These are phyloP conservation scores for Brachionus paranguensis DNA, from an alignment of 1,140 invertebrate species.

Conservation along the genomic window DNA sequence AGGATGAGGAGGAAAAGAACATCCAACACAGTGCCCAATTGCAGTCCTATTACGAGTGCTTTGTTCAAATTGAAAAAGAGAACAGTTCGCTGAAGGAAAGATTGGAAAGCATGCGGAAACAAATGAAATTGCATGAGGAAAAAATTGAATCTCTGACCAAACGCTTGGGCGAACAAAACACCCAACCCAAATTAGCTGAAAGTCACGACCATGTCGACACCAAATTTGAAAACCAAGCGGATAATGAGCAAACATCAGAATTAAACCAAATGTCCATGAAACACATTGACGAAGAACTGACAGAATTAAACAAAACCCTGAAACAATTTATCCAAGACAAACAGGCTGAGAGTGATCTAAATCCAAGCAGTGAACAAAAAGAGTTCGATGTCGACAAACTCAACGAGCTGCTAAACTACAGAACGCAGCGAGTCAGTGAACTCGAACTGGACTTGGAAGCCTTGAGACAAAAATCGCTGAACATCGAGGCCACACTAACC, in stretches of 20 bases:
- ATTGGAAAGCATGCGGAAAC: not conserved
- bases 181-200: not conserved
- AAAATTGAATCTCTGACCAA: not conserved
- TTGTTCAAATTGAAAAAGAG: constrained; percentile 39
- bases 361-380: not conserved
- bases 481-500: not conserved
- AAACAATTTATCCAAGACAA: constrained; percentile 27
- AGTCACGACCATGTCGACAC: not conserved
- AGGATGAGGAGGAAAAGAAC: constrained; percentile 19
- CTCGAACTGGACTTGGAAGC: constrained; percentile 14
- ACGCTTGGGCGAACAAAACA: not conserved
- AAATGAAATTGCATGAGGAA: not conserved
- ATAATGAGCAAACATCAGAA: not conserved
- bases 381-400: not conserved
- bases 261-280: constrained; percentile 16
- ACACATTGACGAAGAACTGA: constrained; percentile 31
- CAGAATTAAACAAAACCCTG: not conserved
- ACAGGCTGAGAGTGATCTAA: not conserved
- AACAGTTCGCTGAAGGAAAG: not conserved
- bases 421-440: not conserved
- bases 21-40: constrained; percentile 34
- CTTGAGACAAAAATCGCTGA: not conserved
- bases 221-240: not conserved
- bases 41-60: constrained; percentile 37
- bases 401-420: not conserved